Percentiles rank a stretch among this genome's conserved stretches.
Evolutionary conservation across 2,888 invertebrate genomes (phyloP).

Genomic region (Pediacus dermestoides): DNA sequence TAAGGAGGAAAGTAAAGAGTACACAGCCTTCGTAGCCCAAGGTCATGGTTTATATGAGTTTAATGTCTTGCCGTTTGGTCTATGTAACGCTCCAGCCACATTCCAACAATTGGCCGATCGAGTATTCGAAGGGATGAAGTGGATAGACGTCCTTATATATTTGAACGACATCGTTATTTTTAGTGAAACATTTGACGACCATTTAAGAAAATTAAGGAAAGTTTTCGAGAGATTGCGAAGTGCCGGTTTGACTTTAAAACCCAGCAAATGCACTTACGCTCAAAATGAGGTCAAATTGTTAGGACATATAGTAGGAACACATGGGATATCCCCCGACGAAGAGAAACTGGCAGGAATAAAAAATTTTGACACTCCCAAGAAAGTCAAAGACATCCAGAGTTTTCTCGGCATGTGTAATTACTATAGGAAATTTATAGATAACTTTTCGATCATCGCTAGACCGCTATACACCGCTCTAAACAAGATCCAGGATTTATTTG

Average conservation of each 20-base stretch:
- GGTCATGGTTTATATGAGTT: constrained; percentile 27
- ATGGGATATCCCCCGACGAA: too few relatives aligned
- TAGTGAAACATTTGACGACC: constrained; percentile 20
- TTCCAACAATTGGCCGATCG: constrained; percentile 24
- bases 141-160: constrained; percentile 25
- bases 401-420: constrained; percentile 16
- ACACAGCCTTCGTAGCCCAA: constrained; percentile 26
- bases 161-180: constrained; percentile 28
- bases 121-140: constrained; percentile 25
- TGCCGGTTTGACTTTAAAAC: constrained; percentile 24
- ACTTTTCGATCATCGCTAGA: constrained; percentile 11
- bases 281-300: too few relatives aligned
- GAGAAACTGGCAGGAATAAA: too few relatives aligned
- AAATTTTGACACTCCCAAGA: too few relatives aligned
- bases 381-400: too few relatives aligned
- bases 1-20: constrained; percentile 17
- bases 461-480: constrained; percentile 15
- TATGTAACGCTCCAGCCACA: constrained; percentile 27
- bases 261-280: too few relatives aligned
- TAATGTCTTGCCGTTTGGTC: too few relatives aligned
- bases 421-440: constrained; percentile 17
- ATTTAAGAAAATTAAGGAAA: constrained; percentile 18
- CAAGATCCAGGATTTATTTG: constrained; percentile 12
- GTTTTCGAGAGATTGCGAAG: constrained; percentile 19
- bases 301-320: too few relatives aligned